A percentile compares a stretch with the other conserved stretches of the same genome.
phyloP scores from a whole-genome alignment of 2,113 vertebrate genomes.

The Plecturocebus donacophilus region DNA sequence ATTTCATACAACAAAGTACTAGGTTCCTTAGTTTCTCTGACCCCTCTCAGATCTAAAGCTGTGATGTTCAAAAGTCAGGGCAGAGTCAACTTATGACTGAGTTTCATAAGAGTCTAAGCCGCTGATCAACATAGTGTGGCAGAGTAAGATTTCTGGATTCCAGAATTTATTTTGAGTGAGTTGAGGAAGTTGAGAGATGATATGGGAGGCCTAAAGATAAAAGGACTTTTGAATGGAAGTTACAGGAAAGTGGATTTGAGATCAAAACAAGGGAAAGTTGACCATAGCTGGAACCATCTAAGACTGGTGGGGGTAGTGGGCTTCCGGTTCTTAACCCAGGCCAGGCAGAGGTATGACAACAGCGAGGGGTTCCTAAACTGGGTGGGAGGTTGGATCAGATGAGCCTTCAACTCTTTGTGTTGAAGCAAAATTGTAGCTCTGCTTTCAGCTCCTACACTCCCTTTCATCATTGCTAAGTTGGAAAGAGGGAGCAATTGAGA shows the following conservation, averaged over 20 bases:
- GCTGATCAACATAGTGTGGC: background rate
- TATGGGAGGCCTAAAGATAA: background rate
- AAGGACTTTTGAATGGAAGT: slow-evolving; percentile 26
- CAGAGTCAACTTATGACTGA: background rate
- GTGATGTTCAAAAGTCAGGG: slow-evolving; percentile 77
- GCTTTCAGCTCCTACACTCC: background rate
- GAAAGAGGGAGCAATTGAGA: background rate
- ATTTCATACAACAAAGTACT: slow-evolving; percentile 53
- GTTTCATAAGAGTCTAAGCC: background rate
- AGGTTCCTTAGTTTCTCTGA: slow-evolving; percentile 70
- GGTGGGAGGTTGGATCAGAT: background rate
- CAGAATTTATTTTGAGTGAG: background rate
- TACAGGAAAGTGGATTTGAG: background rate
- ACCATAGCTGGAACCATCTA: background rate
- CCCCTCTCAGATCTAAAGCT: background rate
- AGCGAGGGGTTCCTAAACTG: background rate
- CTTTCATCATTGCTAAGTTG: background rate
- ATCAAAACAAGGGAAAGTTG: background rate
- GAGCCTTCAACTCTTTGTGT: background rate
- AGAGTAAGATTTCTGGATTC: background rate
- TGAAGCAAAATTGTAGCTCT: background rate
- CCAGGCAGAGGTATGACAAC: background rate
- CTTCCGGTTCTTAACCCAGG: background rate
- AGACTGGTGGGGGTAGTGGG: background rate
- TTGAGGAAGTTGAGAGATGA: background rate